These are phyloP conservation scores for Rosalia funebris DNA, from an alignment of 2,888 invertebrate genomes.

Conservation along the genomic window DNA sequence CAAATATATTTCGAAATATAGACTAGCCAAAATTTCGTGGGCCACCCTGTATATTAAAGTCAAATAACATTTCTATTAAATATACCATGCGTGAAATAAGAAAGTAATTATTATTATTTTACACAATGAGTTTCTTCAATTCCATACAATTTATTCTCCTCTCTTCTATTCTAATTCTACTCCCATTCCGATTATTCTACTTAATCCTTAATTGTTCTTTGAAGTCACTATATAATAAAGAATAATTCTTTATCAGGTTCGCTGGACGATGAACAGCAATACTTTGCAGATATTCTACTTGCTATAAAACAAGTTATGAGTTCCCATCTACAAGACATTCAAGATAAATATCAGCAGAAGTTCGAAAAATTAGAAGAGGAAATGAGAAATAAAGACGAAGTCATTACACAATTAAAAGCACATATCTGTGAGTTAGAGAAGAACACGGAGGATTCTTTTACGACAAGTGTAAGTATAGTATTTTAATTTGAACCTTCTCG, in stretches of 20 bases:
- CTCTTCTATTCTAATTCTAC: too few relatives aligned
- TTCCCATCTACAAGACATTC: constrained; percentile 76
- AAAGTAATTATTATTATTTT: too few relatives aligned
- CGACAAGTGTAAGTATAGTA: constrained; percentile 49
- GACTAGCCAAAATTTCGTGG: too few relatives aligned
- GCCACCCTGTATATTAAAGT: too few relatives aligned
- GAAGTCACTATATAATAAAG: too few relatives aligned
- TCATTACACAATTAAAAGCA: constrained; percentile 80
- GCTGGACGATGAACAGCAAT: constrained; percentile 78
- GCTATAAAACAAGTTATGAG: constrained; percentile 85
- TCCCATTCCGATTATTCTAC: too few relatives aligned
- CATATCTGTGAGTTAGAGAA: constrained; percentile 76
- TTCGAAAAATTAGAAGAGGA: constrained; percentile 83
- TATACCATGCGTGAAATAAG: too few relatives aligned
- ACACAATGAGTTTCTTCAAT: too few relatives aligned
- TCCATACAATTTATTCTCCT: too few relatives aligned
- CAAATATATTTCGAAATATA: too few relatives aligned
- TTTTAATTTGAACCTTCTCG: not conserved
- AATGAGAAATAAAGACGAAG: constrained; percentile 81
- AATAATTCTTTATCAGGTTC: constrained; percentile 68
- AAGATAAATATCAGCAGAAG: constrained; percentile 76
- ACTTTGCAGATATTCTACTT: constrained; percentile 80
- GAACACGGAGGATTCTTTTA: constrained; percentile 58
- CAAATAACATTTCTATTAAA: too few relatives aligned
- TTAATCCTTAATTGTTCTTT: too few relatives aligned